Base-by-base conservation (phyloP, 2,797 vertebrate species). In the Falco novaeseelandiae region DNA sequence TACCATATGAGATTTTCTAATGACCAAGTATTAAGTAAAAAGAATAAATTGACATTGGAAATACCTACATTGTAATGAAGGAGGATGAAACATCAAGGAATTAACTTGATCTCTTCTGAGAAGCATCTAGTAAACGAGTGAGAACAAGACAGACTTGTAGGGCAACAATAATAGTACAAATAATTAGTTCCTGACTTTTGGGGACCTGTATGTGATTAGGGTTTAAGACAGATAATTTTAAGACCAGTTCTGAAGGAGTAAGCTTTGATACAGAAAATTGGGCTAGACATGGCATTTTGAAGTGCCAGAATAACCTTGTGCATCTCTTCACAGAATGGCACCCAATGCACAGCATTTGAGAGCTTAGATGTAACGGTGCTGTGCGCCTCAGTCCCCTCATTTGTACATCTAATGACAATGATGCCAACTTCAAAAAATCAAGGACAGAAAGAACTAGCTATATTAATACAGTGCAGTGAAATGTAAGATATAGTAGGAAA, bases 201-300 rank as follows among this genome's bases (percentile, higher is more conserved):
- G 21, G 9, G 5, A 62, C 49, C 26, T 22, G 6, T 20, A 20
- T 10, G 18, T 12, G 58, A 25, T 29, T 55, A 17, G 2, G 8
- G 21, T 69, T 38, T 20, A 36, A 58, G 59, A 30, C 40, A 62
- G 42, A 15, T 13, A 51, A 51, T 7, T 62, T 1, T 27, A 48
- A 58, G 12, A 57, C 25, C 34, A 6, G 30, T 51, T 80, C 52
- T 29, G 21, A 48, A 14, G 14, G 16, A 5, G 0, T 30, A 58
- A 34, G n/a, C 8, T 79, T 55, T 9, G 36, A 22, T 4, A 83
- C 13, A 55, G 71, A 79, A 40, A 59, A 54, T 12, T 2, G 0
- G 0, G 29, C 26, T 3, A 54, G 55, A 21, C 3, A 1, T 0
- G 2, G 16, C 19, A 26, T 82, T 65, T 46, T 7, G 1, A 59